Conservation (phyloP, 2,113 vertebrate species). For the Triplophysa rosa region DNA sequence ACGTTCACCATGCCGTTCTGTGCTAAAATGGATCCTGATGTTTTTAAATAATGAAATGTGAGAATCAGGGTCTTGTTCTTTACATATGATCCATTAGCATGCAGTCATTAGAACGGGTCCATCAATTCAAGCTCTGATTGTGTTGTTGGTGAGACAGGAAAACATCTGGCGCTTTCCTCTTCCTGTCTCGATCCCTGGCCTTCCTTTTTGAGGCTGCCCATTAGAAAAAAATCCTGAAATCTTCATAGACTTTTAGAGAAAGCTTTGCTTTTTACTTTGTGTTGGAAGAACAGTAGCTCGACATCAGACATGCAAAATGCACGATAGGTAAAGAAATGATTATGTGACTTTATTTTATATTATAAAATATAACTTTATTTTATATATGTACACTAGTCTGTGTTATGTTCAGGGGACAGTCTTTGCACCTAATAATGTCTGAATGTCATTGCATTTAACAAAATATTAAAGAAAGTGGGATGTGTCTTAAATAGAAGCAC, state of each 20-base stretch:
- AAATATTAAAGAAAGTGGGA: too few species aligned
- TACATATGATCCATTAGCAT: constrained; percentile 34
- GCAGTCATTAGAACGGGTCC: background rate
- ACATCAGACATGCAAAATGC: background rate
- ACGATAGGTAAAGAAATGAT: constrained; percentile 1
- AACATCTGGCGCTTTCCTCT: constrained; percentile 60
- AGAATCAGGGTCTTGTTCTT: background rate
- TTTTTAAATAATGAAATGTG: background rate
- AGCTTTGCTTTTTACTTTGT: background rate
- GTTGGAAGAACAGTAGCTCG: background rate
- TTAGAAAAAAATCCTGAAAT: constrained; percentile 57
- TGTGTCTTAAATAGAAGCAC: too few species aligned
- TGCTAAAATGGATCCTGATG: background rate
- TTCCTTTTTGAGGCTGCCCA: constrained; percentile 64
- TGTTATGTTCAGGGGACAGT: too few species aligned
- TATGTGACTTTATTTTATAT: background rate
- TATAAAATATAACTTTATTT: background rate
- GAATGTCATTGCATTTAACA: too few species aligned
- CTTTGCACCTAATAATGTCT: too few species aligned
- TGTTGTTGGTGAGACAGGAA: constrained; percentile 55
- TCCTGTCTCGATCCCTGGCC: constrained; percentile 62
- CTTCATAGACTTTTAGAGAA: background rate
- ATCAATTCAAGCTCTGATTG: constrained; percentile 11
- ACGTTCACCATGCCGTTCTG: background rate
- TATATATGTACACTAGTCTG: too few species aligned